A percentile compares a stretch with the other conserved stretches of the same genome.
Evolutionary conservation across 1,140 invertebrate genomes (phyloP).

Genomic region (Zelostemma sp.): DNA sequence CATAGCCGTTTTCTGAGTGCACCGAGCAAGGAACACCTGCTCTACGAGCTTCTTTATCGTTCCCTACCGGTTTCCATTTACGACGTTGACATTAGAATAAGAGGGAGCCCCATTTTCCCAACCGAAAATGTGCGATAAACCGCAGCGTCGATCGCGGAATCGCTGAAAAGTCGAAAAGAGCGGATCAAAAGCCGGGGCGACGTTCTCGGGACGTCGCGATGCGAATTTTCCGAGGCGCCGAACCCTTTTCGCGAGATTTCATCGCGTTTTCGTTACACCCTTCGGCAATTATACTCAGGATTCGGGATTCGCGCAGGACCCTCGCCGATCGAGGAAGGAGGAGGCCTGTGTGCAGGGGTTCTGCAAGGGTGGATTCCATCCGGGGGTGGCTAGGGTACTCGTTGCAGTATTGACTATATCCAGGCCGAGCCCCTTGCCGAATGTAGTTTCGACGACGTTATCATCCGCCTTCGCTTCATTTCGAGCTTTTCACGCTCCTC

Average conservation of each 20-base stretch:
- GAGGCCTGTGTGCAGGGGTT: constrained; percentile 25
- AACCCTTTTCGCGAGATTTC: constrained; percentile 26
- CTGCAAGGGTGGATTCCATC: constrained; percentile 29
- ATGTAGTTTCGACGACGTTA: constrained; percentile 45
- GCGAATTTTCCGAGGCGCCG: constrained; percentile 24
- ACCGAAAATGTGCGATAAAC: neutral
- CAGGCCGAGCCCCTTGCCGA: constrained; percentile 11
- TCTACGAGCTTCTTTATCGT: constrained; percentile 3
- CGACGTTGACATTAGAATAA: constrained; percentile 3
- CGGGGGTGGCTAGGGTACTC: constrained; percentile 27
- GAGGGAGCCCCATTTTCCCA: neutral
- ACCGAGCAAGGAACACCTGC: constrained; percentile 18
- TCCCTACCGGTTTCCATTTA: constrained; percentile 23
- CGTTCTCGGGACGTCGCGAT: too few relatives aligned
- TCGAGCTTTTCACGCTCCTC: constrained; percentile 34
- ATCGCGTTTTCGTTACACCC: constrained; percentile 32
- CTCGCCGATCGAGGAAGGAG: constrained; percentile 16
- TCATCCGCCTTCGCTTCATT: constrained; percentile 45
- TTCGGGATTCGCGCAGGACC: constrained; percentile 31
- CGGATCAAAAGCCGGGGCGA: too few relatives aligned
- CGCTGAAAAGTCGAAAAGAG: too few relatives aligned
- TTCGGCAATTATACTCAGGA: constrained; percentile 46
- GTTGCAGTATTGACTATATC: constrained; percentile 49
- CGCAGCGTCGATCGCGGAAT: too few relatives aligned
- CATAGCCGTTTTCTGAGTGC: constrained; percentile 10